Conservation (phyloP, 2,888 invertebrate genomes). For the Pseudococcus jackbeardsleyi region DNA sequence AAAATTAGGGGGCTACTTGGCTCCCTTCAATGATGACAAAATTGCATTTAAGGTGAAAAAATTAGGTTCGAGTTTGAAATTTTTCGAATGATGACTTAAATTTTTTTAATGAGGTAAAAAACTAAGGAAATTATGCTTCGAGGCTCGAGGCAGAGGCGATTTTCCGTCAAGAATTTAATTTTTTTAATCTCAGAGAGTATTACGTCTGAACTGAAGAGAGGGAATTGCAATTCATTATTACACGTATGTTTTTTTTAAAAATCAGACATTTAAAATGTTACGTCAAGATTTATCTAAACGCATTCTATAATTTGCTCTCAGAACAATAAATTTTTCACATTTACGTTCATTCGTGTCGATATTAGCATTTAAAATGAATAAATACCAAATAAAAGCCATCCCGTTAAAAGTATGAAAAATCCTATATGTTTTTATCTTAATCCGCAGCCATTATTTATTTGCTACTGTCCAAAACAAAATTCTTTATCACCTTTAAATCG, state of each 20-base stretch:
- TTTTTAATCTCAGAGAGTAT: no score
- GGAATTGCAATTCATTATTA: no score
- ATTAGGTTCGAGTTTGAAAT: no score
- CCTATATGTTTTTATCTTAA: neutral
- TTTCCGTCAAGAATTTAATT: no score
- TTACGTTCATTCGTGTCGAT: neutral
- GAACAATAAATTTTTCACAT: neutral
- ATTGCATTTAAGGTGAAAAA: no score
- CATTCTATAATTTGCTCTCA: neutral
- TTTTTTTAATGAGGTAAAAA: no score
- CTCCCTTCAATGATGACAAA: no score
- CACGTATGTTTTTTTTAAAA: neutral
- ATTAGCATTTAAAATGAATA: slow-evolving; percentile 41
- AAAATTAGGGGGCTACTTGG: no score
- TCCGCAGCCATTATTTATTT: slow-evolving; percentile 24
- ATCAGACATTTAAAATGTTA: neutral
- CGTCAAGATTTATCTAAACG: neutral
- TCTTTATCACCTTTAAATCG: slow-evolving; percentile 57
- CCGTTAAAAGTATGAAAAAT: slow-evolving; percentile 4
- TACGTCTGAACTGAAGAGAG: no score
- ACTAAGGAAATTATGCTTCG: no score
- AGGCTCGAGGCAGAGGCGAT: no score
- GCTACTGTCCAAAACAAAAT: slow-evolving; percentile 13
- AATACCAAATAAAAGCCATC: slow-evolving; percentile 11
- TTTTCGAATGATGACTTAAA: no score